Base-by-base conservation (phyloP, 2,113 vertebrate genomes). In the Pimephales promelas region DNA sequence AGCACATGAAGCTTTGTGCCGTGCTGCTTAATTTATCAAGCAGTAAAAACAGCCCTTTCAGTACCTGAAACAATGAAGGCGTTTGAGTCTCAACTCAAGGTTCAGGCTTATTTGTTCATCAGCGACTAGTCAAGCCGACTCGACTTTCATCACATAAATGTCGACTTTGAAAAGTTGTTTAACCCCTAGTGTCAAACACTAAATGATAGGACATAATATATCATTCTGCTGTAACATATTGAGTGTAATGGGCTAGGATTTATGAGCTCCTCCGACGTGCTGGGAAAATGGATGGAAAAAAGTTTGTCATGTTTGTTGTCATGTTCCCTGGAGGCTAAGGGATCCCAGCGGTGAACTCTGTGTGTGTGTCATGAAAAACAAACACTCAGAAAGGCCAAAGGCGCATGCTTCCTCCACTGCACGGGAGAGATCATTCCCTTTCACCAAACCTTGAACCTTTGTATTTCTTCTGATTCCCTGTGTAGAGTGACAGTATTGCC, bases 331-430 rank as follows among this genome's bases (percentile, higher is more conserved):
- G 72, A 77, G 76, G 36, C 22, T 31, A 18, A 34, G 26, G 13
- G 72, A 78, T 78, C 86, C 86, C 88, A 85, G 68, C 49, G 49
- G 59, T 71, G 86, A 88, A 73, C 78, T 79, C 74, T 87, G 83
- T 66, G 87, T 84, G 86, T 76, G 87, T 45, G 62, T 85, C 36
- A 34, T 75, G 71, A 49, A 78, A 83, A 73, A 57, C 73, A 83
- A 73, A 78, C 80, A 49, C 47, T 1, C 72, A 52, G 72, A 20
- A 52, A 74, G 72, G 72, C 72, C 72, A 52, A 31, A 74, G 72
- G 24, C 0, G 9, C 45, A 31, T 20, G 45, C 14, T 74, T 74
- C 72, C 47, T 52, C 72, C 47, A 28, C 47, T 52, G 14, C 45
- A 28, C 13, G 13, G 45, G 71, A 52, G 71, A 52, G 43, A 14